A percentile compares a stretch with the other conserved stretches of the same genome.
These are phyloP conservation scores for Girardia tigrina DNA, from an alignment of 2,888 invertebrate genomes.

Conservation along the genomic window DNA sequence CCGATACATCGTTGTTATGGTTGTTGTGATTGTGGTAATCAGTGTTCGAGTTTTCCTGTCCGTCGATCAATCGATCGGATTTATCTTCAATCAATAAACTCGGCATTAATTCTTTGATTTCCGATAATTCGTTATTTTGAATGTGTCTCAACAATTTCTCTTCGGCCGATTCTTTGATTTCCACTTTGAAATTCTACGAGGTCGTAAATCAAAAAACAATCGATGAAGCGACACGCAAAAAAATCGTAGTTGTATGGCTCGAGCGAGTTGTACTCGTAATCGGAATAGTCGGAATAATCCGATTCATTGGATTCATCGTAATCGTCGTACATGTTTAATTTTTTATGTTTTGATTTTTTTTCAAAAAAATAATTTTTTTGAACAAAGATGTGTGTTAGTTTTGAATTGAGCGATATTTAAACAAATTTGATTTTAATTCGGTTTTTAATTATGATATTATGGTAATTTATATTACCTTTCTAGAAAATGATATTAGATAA, in stretches of 20 bases:
- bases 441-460: no score
- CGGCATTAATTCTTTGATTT: background rate
- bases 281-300: conserved; percentile 18
- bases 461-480: no score
- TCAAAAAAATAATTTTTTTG: no score
- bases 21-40: background rate
- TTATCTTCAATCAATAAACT: background rate
- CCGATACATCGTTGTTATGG: background rate
- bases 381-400: no score
- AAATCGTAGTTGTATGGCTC: background rate
- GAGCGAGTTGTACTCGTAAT: background rate
- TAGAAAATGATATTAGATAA: no score
- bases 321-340: no score
- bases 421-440: no score
- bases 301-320: background rate
- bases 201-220: background rate
- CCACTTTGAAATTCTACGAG: background rate
- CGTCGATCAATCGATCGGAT: no score
- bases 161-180: background rate
- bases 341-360: no score
- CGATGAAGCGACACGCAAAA: background rate
- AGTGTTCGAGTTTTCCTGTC: no score
- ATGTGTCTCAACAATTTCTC: background rate
- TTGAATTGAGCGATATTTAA: no score
- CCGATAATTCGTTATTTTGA: background rate